Base-by-base conservation (phyloP, 2,797 vertebrate species). In the Astyanax mexicanus region DNA sequence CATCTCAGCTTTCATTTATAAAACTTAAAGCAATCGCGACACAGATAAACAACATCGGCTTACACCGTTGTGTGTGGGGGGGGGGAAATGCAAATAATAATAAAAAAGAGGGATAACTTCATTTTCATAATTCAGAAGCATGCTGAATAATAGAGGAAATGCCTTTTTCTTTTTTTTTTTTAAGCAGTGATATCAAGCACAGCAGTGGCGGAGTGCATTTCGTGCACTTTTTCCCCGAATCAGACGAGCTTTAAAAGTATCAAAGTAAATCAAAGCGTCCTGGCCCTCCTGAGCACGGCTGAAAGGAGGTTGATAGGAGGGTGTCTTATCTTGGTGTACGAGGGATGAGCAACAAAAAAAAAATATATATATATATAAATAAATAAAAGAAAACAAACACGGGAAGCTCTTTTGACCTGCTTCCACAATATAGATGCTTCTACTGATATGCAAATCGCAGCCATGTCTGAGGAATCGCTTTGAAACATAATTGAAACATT, bases 91-190 rank as follows among this genome's bases (percentile, higher is more conserved):
- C 64, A 49, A 72, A 75, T 35, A 9, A 75, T 35, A 9, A 57
- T 40, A 54, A 55, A n/a, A 79, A 81, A 78, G 82, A 85, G 80
- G 84, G 66, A 86, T 85, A 80, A 81, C 78, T 71, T 82, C 37
- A 74, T 84, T 84, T 90, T 69, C 91, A 91, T 90, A 86, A 90
- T 91, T 88, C 80, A 90, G 79, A 29, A n/a, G 15, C 7, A 21
- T 65, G 49, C 79, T 91, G 89, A 90, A 89, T 91, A 91, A 90
- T 89, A 83, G 78, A 87, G 87, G 79, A 78, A 81, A 78, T 83
- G 85, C 83, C 81, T 82, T 87, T 77, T n/a, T n/a, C n/a, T n/a
- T n/a, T n/a, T n/a, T n/a, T n/a, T n/a, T n/a, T 79, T 77, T 86
- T 84, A 83, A 90, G 87, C 81, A 88, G 21, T 60, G 72, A 57